phyloP scores from a whole-genome alignment of 2,888 invertebrate genomes.

The Synanthedon andrenaeformis region DNA sequence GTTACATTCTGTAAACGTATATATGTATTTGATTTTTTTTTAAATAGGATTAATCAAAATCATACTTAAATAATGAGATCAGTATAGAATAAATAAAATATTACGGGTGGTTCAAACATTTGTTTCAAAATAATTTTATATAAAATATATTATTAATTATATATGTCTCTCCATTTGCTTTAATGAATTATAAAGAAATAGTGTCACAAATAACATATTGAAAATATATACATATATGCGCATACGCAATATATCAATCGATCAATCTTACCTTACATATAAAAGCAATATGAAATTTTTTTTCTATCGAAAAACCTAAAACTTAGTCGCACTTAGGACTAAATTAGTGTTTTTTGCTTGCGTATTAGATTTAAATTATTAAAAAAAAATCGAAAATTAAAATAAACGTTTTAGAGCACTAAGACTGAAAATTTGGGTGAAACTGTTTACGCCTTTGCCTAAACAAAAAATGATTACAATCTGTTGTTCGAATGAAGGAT shows the following conservation, averaged over 20 bases:
- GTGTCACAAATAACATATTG: background rate
- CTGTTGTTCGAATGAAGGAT: background rate
- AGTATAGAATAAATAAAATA: slow-evolving; percentile 33
- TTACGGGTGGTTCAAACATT: slow-evolving; percentile 57
- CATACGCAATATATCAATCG: background rate
- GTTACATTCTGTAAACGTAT: too few relatives aligned
- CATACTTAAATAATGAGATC: slow-evolving; percentile 54
- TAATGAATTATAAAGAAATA: background rate
- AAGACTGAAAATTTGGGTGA: slow-evolving; percentile 64
- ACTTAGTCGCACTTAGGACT: slow-evolving; percentile 28
- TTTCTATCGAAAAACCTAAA: background rate
- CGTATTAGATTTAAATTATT: slow-evolving; percentile 9
- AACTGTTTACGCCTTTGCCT: slow-evolving; percentile 35
- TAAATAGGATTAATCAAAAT: slow-evolving; percentile 37
- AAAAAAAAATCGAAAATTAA: slow-evolving; percentile 26
- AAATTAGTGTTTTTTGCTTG: slow-evolving; percentile 18
- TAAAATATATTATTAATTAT: background rate
- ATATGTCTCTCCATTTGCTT: background rate
- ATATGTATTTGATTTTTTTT: too few relatives aligned
- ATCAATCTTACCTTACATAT: background rate
- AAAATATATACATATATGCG: background rate
- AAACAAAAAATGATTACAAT: slow-evolving; percentile 9
- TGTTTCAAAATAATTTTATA: slow-evolving; percentile 11
- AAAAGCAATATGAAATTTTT: background rate
- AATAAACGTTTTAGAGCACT: slow-evolving; percentile 52